Conservation (phyloP, 1,140 invertebrate species). For the Drosophila ambigua region DNA sequence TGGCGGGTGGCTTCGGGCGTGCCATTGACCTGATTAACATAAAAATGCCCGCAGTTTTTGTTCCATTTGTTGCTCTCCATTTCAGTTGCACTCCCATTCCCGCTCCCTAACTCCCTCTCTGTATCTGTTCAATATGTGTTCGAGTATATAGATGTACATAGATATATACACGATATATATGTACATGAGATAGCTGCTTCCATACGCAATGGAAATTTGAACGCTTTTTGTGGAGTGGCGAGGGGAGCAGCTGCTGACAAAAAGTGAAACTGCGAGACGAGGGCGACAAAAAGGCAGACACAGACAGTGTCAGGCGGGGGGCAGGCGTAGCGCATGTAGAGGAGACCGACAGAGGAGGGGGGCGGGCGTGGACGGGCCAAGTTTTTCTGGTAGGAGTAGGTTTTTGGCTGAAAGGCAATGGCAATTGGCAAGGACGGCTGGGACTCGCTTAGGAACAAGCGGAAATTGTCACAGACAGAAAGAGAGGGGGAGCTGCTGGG, state of each 20-base stretch:
- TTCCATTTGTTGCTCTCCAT: constrained; percentile 54
- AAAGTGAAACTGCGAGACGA: constrained; percentile 76
- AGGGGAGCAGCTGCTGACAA: constrained; percentile 37
- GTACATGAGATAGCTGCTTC: constrained; percentile 42
- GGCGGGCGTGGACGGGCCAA: constrained; percentile 38
- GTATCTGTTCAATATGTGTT: not conserved
- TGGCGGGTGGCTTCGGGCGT: constrained; percentile 26
- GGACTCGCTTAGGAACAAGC: constrained; percentile 35
- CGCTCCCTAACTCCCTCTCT: not conserved
- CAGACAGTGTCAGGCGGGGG: constrained; percentile 39
- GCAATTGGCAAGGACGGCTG: constrained; percentile 63
- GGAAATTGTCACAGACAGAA: constrained; percentile 61
- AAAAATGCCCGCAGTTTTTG: constrained; percentile 72
- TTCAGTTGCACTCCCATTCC: constrained; percentile 21
- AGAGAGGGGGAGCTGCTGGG: constrained; percentile 16
- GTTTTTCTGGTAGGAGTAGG: constrained; percentile 31
- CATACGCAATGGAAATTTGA: constrained; percentile 75
- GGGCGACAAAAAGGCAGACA: constrained; percentile 64
- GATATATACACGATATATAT: constrained; percentile 13
- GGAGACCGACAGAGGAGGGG: constrained; percentile 8
- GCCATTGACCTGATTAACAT: constrained; percentile 79
- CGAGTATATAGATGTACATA: not conserved
- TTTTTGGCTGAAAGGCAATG: not conserved
- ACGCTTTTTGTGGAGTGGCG: constrained; percentile 2
- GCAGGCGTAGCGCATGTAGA: not conserved